Conservation (phyloP, 2,113 vertebrate species). For the Colossoma macropomum region DNA sequence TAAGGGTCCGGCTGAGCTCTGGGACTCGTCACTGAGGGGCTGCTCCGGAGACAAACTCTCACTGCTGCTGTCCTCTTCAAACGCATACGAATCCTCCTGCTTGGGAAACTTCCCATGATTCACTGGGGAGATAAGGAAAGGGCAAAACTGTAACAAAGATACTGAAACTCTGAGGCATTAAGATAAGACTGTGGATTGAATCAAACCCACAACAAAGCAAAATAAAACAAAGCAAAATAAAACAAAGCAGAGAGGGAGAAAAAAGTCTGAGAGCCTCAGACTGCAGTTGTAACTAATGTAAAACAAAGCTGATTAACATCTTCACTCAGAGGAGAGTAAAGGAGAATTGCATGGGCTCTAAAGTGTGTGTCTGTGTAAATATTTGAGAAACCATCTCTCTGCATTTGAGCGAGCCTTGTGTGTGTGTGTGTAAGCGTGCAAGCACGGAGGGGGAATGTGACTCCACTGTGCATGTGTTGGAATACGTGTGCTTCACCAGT, state of each 20-base stretch:
- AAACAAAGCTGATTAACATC: constrained; percentile 33
- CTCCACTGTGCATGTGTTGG: background rate
- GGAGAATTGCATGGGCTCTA: constrained; percentile 20
- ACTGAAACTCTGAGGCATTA: constrained; percentile 7
- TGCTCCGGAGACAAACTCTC: constrained; percentile 92
- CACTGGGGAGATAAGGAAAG: constrained; percentile 70
- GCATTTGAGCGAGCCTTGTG: background rate
- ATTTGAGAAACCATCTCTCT: constrained; percentile 26
- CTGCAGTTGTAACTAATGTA: constrained; percentile 17
- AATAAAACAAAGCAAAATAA: background rate
- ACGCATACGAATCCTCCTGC: constrained; percentile 87
- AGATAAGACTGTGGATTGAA: background rate
- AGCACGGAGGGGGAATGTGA: background rate
- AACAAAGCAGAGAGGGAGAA: background rate
- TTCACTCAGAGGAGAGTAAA: constrained; percentile 12
- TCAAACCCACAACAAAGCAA: constrained; percentile 22
- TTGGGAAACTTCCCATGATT: constrained; percentile 86
- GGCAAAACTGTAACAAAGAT: constrained; percentile 19
- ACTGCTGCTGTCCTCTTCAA: constrained; percentile 96
- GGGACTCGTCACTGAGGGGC: constrained; percentile 84
- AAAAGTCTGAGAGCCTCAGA: constrained; percentile 2
- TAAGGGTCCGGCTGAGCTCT: constrained; percentile 77
- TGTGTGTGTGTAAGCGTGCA: constrained; percentile 15
- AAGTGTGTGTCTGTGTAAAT: constrained; percentile 45
- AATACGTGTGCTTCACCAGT: background rate